These are phyloP conservation scores for Chanos chanos DNA, from an alignment of 2,797 vertebrate genomes.

Conservation along the genomic window DNA sequence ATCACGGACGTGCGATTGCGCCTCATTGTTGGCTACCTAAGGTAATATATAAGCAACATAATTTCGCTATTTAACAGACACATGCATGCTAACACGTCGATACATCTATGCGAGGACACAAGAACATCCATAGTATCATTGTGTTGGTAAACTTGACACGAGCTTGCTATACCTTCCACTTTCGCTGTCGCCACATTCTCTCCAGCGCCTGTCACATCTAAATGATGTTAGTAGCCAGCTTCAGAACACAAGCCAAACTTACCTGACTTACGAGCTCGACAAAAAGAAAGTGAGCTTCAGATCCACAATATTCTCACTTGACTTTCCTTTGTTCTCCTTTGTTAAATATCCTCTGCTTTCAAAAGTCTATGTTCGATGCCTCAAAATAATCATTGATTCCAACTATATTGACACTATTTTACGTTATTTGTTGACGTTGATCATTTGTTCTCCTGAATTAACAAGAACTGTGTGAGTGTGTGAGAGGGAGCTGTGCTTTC, in stretches of 20 bases:
- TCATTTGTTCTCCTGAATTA: conserved; percentile 99
- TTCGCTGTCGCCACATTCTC: conserved; percentile 57
- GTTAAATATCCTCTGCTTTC: conserved; percentile 49
- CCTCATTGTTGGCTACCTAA: conserved; percentile 53
- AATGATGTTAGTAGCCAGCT: conserved; percentile 70
- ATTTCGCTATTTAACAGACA: conserved; percentile 47
- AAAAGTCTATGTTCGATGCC: conserved; percentile 64
- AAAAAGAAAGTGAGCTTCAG: conserved; percentile 78
- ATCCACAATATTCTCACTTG: conserved; percentile 66
- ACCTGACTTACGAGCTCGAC: conserved; percentile 91
- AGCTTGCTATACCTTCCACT: conserved; percentile 48
- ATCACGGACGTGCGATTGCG: conserved; percentile 57
- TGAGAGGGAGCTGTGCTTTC: conserved; percentile 97
- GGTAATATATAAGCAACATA: conserved; percentile 53
- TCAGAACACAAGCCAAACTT: conserved; percentile 88
- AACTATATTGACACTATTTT: conserved; percentile 94
- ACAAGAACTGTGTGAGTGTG: conserved; percentile 97
- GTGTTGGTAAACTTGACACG: conserved; percentile 62
- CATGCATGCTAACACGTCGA: conserved; percentile 25
- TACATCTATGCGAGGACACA: conserved; percentile 12
- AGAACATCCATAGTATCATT: conserved; percentile 50
- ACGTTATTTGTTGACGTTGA: conserved; percentile 86
- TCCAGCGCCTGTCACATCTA: conserved; percentile 80
- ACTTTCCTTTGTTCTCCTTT: conserved; percentile 70
- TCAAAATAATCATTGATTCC: conserved; percentile 72